These are phyloP conservation scores for Liopterus haemorrhoidalis DNA, from an alignment of 2,888 invertebrate species.

Conservation along the genomic window DNA sequence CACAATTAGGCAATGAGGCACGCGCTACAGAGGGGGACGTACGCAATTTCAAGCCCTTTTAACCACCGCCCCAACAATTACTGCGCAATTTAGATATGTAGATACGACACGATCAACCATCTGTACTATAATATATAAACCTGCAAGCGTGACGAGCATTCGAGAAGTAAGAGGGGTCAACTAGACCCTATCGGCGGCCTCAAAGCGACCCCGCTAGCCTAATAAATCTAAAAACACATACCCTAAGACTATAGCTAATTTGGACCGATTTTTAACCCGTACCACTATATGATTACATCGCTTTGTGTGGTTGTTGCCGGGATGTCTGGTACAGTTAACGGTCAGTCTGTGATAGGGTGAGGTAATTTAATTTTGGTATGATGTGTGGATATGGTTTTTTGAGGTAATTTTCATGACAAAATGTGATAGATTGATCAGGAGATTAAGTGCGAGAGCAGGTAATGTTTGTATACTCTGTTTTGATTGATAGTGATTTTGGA, in stretches of 20 bases:
- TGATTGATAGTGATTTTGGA: too few species aligned
- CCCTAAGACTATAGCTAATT: conserved; percentile 36
- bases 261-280: conserved; percentile 35
- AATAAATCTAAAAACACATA: conserved; percentile 25
- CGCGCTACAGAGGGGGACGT: conserved; percentile 8
- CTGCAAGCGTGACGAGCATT: not conserved
- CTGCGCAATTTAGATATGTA: conserved; percentile 47
- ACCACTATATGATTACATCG: conserved; percentile 31
- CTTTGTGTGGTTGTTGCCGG: conserved; percentile 3
- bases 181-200: conserved; percentile 18
- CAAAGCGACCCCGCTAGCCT: conserved; percentile 20
- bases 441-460: conserved; percentile 37
- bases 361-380: conserved; percentile 33
- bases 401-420: conserved; percentile 42
- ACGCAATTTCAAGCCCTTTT: conserved; percentile 48
- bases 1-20: conserved; percentile 23
- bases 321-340: too few species aligned
- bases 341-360: conserved; percentile 17
- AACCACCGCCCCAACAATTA: conserved; percentile 47
- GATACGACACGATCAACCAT: conserved; percentile 10
- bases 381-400: conserved; percentile 36
- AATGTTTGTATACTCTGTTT: too few species aligned
- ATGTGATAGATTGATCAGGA: conserved; percentile 43
- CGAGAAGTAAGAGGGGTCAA: conserved; percentile 1
- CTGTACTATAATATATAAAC: not conserved